Evolutionary conservation across 2,113 vertebrate species (phyloP).

Genomic region (Acrocephalus kingi): DNA sequence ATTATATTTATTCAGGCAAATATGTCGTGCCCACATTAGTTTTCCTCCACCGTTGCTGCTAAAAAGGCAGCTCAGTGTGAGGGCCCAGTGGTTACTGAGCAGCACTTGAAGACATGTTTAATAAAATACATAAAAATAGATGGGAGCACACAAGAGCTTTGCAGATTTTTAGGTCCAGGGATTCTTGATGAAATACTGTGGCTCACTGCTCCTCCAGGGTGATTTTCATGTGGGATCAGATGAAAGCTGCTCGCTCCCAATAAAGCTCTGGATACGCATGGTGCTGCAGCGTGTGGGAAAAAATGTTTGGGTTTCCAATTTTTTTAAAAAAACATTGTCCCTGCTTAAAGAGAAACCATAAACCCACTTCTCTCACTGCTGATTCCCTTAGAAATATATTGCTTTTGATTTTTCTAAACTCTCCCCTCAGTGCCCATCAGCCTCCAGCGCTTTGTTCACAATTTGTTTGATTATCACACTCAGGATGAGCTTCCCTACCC

Average conservation of each 20-base stretch:
- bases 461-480: background rate
- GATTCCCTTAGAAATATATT: background rate
- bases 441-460: background rate
- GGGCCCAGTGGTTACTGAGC: background rate
- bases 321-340: background rate
- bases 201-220: background rate
- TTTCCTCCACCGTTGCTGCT: background rate
- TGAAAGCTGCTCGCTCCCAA: background rate
- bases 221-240: background rate
- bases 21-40: background rate
- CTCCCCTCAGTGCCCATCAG: background rate
- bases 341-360: background rate
- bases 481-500: background rate
- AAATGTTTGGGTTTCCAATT: background rate
- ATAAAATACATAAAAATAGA: background rate
- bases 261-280: accelerated
- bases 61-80: background rate
- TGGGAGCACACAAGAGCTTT: background rate
- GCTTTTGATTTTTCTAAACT: background rate
- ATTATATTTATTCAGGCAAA: background rate
- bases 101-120: background rate
- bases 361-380: background rate
- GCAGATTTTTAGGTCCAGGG: background rate
- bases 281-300: background rate
- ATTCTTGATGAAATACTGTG: background rate